Percentiles rank a stretch among this genome's conserved stretches.
These are phyloP conservation scores for Neoaliturus tenellus DNA, from an alignment of 2,888 invertebrate genomes.

Conservation along the genomic window DNA sequence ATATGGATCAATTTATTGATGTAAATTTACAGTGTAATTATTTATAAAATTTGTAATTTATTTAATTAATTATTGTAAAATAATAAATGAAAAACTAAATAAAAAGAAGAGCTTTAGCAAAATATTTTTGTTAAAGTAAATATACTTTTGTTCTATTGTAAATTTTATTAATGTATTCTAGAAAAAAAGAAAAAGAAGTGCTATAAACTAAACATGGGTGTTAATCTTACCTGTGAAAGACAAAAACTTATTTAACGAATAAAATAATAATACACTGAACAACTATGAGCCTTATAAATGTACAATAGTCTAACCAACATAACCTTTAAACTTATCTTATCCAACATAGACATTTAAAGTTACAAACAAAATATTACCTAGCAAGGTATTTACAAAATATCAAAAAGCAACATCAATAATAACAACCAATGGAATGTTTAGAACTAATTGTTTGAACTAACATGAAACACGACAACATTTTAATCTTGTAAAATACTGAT, in stretches of 20 bases:
- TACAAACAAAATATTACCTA: not conserved
- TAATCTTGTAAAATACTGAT: not conserved
- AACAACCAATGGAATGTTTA: constrained; percentile 18
- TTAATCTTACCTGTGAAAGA: constrained; percentile 16
- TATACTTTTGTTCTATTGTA: too few relatives aligned
- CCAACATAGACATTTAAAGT: not conserved
- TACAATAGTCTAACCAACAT: not conserved
- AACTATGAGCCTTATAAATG: not conserved
- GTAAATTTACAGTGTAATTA: not conserved
- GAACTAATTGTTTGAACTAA: not conserved
- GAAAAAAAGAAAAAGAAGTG: not conserved
- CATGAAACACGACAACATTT: not conserved
- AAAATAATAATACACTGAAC: not conserved
- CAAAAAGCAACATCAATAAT: constrained; percentile 25
- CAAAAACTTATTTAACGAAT: not conserved
- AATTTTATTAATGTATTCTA: not conserved
- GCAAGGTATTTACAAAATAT: constrained; percentile 10
- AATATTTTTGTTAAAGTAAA: too few relatives aligned
- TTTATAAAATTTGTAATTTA: not conserved
- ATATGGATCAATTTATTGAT: not conserved
- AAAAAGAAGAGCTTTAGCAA: too few relatives aligned
- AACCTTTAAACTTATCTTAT: not conserved
- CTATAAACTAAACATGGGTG: constrained; percentile 25
- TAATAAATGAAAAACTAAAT: not conserved
- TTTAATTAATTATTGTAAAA: not conserved